Base-by-base conservation (phyloP, 2,113 vertebrate genomes). In the Myotis brandtii region DNA sequence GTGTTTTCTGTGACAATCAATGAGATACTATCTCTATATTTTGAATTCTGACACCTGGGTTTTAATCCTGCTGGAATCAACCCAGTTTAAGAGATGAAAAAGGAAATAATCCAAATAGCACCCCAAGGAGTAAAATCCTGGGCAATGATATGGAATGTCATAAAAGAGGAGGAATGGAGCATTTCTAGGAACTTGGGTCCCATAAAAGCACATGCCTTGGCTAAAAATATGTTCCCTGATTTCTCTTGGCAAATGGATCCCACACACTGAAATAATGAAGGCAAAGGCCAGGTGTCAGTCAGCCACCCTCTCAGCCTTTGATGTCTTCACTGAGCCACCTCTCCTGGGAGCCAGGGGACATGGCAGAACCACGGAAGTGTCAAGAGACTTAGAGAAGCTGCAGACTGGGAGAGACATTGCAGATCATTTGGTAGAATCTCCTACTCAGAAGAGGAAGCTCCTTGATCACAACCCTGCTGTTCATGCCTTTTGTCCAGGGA, bases 221-320 rank as follows among this genome's bases (percentile, higher is more conserved):
- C 86, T 96, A 95, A 95, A 93, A 94, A 91, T 93, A 95, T 23
- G 37, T 79, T 52, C 6, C 86, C 87, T 16, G 32, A 16, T 34
- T 92, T 83, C 50, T 79, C 85, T 54, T 72, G 56, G 73, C 70
- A 80, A 93, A 80, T 27, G 52, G 75, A 43, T 87, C 89, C 84
- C 75, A 76, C 92, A 56, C 40, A 18, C 6, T 27, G 46, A 86
- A 84, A 92, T 20, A 75, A 81, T 37, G 48, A 88, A 72, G 52
- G 84, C 48, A 67, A 67, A 67, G 56, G 59, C 37, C 50, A 21
- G 9, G 14, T 82, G 91, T 75, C 91, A 87, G 84, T 77, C 72
- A 86, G 64, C 75, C 20, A 2, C 64, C 66, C 64, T 67, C 86
- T 86, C 67, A 48, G 43, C 86, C 75, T 79, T 80, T 52, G 27